phyloP scores from a whole-genome alignment of 2,113 vertebrate genomes.

The Menidia beryllina region DNA sequence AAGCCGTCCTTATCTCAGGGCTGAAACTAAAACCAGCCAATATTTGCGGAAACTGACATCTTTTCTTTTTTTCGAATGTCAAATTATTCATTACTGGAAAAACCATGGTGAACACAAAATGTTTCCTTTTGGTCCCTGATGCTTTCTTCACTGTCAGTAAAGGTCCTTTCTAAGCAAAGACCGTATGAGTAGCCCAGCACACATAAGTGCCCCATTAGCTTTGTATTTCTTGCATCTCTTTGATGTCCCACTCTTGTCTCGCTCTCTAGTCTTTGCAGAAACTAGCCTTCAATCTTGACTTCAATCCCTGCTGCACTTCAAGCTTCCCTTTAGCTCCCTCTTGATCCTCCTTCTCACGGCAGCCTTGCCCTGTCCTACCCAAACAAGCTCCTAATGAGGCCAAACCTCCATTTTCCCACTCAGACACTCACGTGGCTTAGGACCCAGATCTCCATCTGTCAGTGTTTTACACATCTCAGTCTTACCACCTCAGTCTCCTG shows the following conservation, averaged over 20 bases:
- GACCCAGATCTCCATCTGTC: slow-evolving; percentile 57
- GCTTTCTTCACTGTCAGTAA: slow-evolving; percentile 25
- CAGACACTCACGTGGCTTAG: slow-evolving; percentile 31
- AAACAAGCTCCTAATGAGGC: slow-evolving; percentile 71
- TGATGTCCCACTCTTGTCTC: slow-evolving; percentile 55
- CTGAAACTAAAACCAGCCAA: not conserved
- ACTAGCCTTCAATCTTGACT: slow-evolving; percentile 61
- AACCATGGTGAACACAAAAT: slow-evolving; percentile 1
- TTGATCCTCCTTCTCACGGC: slow-evolving; percentile 67
- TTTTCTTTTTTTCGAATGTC: not conserved
- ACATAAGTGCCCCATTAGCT: slow-evolving; percentile 58
- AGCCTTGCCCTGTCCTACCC: slow-evolving; percentile 30
- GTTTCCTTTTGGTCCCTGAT: slow-evolving; percentile 13
- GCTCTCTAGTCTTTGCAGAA: slow-evolving; percentile 63
- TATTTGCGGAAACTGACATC: not conserved
- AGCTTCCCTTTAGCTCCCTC: slow-evolving; percentile 62
- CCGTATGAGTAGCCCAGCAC: slow-evolving; percentile 28
- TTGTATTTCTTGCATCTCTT: slow-evolving; percentile 58
- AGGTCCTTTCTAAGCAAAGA: slow-evolving; percentile 28
- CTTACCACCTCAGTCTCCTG: slow-evolving; percentile 1
- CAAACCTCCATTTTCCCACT: slow-evolving; percentile 47
- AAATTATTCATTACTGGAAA: slow-evolving; percentile 8
- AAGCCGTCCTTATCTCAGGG: not conserved
- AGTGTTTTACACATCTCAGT: slow-evolving; percentile 33
- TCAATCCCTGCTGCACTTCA: slow-evolving; percentile 57